Evolutionary conservation across 2,113 vertebrate species (phyloP), one percentile per base, ranked within the genome.

Genomic region (Tautogolabrus adspersus): DNA sequence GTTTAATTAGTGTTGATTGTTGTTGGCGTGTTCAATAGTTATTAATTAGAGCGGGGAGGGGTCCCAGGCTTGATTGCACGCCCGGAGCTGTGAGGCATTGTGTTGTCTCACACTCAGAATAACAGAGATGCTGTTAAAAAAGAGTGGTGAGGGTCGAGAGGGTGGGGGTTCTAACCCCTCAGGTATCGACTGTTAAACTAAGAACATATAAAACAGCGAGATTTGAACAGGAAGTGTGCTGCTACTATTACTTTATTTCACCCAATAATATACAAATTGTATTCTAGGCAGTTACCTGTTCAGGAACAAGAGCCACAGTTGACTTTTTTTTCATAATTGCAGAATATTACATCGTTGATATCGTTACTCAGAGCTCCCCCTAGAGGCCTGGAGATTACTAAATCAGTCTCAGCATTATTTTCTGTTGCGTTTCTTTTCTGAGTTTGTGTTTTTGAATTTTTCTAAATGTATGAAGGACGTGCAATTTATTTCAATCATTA

Each of bases 1-100:
- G 96, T 92, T 96, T 96, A 97, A 97, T 97, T 96, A 96, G 95
- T 95, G 95, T 93, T 95, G 96, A 97, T 97, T 96, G 96, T 96
- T 95, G 93, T 95, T 95, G 86, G 85, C 86, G 55, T 95, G 94
- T 96, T 97, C 96, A 95, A 96, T 97, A 96, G 94, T 91, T 95
- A 91, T 96, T 97, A 96, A 93, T 96, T 95, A 95, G 94, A 89
- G 85, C 66, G 85, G 91, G 94, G 94, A 94, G 95, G 93, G 93
- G 92, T 91, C 90, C 61, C 49, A 72, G 84, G 94, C 92, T 93
- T 94, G 94, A 70, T 92, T 81, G 87, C 87, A 90, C 54, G 95
- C 95, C 95, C 37, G 86, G 83, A 96, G 96, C 96, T 83, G 90
- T 77, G 92, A 87, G 67, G 86, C 90, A 78, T 81, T 54, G 91